Evolutionary conservation across 2,113 vertebrate genomes (phyloP).

Genomic region (Chlamydotis undulata): DNA sequence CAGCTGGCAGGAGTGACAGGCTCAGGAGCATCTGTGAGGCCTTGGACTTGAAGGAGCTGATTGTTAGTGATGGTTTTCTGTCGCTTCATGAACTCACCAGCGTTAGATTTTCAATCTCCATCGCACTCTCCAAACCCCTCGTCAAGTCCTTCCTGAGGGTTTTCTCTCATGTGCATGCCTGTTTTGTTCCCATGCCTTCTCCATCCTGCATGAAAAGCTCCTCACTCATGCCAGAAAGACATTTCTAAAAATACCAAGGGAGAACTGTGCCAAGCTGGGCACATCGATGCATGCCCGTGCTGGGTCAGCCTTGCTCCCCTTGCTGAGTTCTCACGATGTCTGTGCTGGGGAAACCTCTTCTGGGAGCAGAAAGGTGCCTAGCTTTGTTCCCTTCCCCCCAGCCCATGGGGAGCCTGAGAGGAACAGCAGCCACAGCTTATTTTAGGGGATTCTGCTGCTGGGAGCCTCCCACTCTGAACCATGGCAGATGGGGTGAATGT

Average conservation of each 20-base stretch:
- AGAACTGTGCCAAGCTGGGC: background rate
- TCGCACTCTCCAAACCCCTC: background rate
- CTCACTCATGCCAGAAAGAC: background rate
- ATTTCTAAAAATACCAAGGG: slow-evolving; percentile 29
- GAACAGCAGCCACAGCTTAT: background rate
- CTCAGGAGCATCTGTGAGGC: background rate
- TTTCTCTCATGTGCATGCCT: background rate
- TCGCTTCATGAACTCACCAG: background rate
- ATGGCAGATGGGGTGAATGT: accelerated
- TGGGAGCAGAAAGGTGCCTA: background rate
- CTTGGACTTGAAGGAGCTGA: background rate
- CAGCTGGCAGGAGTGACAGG: slow-evolving; percentile 4
- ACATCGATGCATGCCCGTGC: accelerated
- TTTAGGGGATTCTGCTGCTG: background rate
- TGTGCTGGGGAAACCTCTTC: background rate
- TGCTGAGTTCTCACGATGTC: background rate
- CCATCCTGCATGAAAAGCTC: background rate
- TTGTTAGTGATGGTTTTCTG: background rate
- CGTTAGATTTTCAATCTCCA: background rate
- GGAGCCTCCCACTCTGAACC: background rate
- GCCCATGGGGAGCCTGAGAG: background rate
- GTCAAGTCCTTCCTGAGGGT: background rate
- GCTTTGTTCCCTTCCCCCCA: background rate
- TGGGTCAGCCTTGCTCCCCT: background rate
- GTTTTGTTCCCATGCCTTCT: slow-evolving; percentile 27